These are phyloP conservation scores for Telenomus remus DNA, from an alignment of 1,140 invertebrate genomes.

Conservation along the genomic window DNA sequence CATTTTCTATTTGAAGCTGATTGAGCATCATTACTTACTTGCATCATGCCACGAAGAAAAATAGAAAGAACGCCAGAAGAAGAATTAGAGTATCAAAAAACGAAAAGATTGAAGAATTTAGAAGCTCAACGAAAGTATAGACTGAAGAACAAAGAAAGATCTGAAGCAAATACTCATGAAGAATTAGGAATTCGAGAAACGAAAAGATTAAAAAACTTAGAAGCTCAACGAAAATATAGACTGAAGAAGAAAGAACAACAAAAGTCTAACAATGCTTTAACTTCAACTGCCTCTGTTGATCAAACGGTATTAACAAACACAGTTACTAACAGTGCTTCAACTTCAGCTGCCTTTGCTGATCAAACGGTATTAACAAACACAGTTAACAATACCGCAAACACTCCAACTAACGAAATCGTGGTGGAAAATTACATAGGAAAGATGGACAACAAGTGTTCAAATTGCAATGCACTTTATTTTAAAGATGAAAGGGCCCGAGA, in stretches of 20 bases:
- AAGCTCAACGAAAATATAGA: slow-evolving; percentile 12
- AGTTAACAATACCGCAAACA: neutral
- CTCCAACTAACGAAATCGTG: neutral
- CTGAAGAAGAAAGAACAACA: slow-evolving; percentile 7
- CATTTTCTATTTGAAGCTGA: too few species aligned
- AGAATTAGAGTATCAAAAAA: slow-evolving; percentile 12
- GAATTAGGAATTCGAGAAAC: slow-evolving; percentile 5
- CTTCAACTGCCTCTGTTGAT: slow-evolving; percentile 3
- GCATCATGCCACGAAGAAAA: slow-evolving; percentile 9
- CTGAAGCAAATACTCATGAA: slow-evolving; percentile 1
- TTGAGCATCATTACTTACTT: too few species aligned
- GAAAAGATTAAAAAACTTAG: slow-evolving; percentile 9
- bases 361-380: slow-evolving; percentile 3
- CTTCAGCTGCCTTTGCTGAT: neutral
- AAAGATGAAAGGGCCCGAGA: slow-evolving; percentile 3
- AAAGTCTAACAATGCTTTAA: slow-evolving; percentile 4
- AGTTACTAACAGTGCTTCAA: slow-evolving; percentile 1
- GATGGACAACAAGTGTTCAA: slow-evolving; percentile 1
- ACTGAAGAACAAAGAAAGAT: neutral
- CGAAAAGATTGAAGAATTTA: slow-evolving; percentile 1
- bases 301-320: slow-evolving; percentile 3
- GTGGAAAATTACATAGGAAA: slow-evolving; percentile 1
- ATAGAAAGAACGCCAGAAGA: slow-evolving; percentile 3
- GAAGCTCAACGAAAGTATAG: slow-evolving; percentile 8
- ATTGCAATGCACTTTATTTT: slow-evolving; percentile 9